A percentile compares a stretch with the other conserved stretches of the same genome.
phyloP scores from a whole-genome alignment of 2,888 invertebrate species.

The Diadegma fenestrale region DNA sequence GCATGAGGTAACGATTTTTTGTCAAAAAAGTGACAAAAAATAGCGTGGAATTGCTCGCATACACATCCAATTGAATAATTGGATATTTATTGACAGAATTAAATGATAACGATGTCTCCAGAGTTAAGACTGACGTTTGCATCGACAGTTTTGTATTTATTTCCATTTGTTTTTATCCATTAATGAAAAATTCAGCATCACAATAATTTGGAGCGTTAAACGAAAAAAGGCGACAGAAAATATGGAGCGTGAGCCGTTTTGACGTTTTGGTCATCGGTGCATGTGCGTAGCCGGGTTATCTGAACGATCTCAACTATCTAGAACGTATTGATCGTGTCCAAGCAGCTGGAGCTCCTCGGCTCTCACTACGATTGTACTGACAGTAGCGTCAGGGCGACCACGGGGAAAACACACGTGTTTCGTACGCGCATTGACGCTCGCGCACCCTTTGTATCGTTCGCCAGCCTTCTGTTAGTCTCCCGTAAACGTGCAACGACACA shows the following conservation, averaged over 20 bases:
- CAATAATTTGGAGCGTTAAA: not conserved
- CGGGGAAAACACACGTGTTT: constrained; percentile 79
- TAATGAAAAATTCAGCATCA: not conserved
- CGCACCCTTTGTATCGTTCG: constrained; percentile 54
- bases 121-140: not conserved
- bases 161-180: not conserved
- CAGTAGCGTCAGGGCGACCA: constrained; percentile 82
- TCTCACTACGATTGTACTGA: constrained; percentile 71
- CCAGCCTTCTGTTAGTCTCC: constrained; percentile 17
- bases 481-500: constrained; percentile 22
- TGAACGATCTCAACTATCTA: constrained; percentile 81
- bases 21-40: too few species aligned
- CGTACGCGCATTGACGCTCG: constrained; percentile 57
- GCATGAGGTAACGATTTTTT: too few species aligned
- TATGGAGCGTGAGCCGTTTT: not conserved
- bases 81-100: not conserved
- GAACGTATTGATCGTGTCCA: constrained; percentile 81
- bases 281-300: constrained; percentile 66
- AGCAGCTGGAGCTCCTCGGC: constrained; percentile 77
- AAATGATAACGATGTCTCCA: not conserved
- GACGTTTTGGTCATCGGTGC: constrained; percentile 22
- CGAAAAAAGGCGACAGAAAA: not conserved
- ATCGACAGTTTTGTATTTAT: not conserved
- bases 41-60: too few species aligned
- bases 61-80: not conserved